Evolutionary conservation across 2,113 vertebrate species (phyloP), one percentile per base, ranked within the genome.

Genomic region (Balaenoptera acutorostrata): DNA sequence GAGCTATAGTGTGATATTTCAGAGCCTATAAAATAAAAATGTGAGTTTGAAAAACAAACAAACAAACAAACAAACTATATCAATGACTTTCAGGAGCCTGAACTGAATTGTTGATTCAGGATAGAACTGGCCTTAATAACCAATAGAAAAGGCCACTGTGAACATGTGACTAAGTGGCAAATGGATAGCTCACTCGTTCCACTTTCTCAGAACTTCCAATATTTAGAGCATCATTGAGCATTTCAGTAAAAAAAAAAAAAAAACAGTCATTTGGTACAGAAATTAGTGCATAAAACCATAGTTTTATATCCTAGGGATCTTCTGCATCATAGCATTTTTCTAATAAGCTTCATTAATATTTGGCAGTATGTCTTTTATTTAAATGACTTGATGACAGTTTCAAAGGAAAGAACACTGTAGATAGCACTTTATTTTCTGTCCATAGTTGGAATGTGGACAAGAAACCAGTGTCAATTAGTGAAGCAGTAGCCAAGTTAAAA

Each of bases 1-100:
- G 10, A 89, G 1, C 95, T 77, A 82, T 77, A 74, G 0, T 80
- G 74, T 94, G 94, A 87, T 96, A 93, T 93, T 95, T 97, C 98
- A 55, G 52, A 52, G 93, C 97, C 68, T 29, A 14, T 97, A 96
- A 69, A 98, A 96, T 98, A 97, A 98, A 97, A 98, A 97, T 95
- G 74, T 98, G 98, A 96, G 39, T 97, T 98, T 55, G 49, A 90
- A 97, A 52, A 17, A 52, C 49, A 15, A 52, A 49, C 13, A 4
- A 49, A 52, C 49, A 5, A 52, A 52, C 52, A 4, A 49, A 52
- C 49, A 5, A 52, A 52, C 52, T 15, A 52, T 15, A 20, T 23
- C 18, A 75, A 20, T 68, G 36, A 64, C n/a, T 72, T 69, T 71
- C 39, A 61, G 57, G 41, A 69, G 36, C 8, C 57, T 39, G 6